Evolutionary conservation across 2,888 invertebrate species (phyloP), one percentile per base, ranked within the genome.

Genomic region (Embidobia sp.): DNA sequence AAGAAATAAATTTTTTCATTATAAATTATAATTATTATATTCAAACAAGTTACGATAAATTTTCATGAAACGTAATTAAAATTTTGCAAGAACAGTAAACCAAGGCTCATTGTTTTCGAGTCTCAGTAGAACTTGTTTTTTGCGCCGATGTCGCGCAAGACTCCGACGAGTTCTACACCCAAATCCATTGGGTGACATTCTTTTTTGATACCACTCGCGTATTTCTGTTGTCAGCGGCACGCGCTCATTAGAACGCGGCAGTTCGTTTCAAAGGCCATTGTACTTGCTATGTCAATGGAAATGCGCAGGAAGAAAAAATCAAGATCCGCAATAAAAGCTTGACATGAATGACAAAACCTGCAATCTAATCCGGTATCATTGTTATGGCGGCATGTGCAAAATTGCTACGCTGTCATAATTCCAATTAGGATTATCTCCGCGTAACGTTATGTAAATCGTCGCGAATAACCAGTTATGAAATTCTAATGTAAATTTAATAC

Each of bases 221-320:
- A 73, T 53, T 74, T 59, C 75, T 81, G 53, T 85, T 88, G 89
- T 89, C 89, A 88, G 66, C 81, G 85, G 82, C 89, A 89, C 88
- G 88, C 87, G 88, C 89, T 88, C 89, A 88, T 88, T 89, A 89
- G 84, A 82, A 79, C 63, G 55, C 79, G 55, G 74, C 76, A 74
- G 75, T 48, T 59, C 70, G 57, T 46, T 73, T 75, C 70, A 48
- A 16, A 44, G 31, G 51, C 66, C 53, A 82, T 83, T 83, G 82
- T 82, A 59, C 49, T 49, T 40, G 42, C 31, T 66, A 67, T 48
- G 46, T 79, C 79, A 82, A 81, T 80, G 79, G 77, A 80, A 81
- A 81, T 80, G 61, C 35, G 31, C 42, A 61, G 53, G 72, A 59
- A 26, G 35, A 74, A 70, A 70, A 74, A 63, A 76, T 48, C 61